Evolutionary conservation across 2,113 vertebrate genomes (phyloP), one percentile per base, ranked within the genome.

Genomic region (Psilopogon haemacephalus): DNA sequence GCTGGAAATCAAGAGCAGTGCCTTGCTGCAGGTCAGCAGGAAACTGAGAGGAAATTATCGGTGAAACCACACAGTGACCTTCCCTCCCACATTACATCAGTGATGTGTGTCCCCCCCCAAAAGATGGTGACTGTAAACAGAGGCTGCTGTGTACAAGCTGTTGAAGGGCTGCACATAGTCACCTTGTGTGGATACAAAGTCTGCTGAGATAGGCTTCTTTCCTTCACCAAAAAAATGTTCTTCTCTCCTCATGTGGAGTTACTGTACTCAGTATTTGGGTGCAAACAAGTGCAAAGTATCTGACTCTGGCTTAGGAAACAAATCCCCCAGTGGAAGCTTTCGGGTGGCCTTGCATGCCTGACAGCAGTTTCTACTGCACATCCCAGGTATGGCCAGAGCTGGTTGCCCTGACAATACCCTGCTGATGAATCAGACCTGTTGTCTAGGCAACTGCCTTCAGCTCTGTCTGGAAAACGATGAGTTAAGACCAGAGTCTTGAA

Each of bases 381-480:
- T 12, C 69, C 76, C 83, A 88, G 90, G 72, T 85, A 54, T 52
- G 86, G 63, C 67, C 84, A 46, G 88, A 60, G 68, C 42, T 1
- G 18, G 88, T 76, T 91, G 90, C 89, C 85, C 86, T 88, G 71
- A 86, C 70, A 48, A 95, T 96, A 90, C 54, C 5, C 60, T 62
- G 90, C 85, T 62, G 86, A 73, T 94, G 95, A 90, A 58, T 90
- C 92, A 90, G 37, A 48, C 64, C 42, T 58, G 95, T 95, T 95
- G 95, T 88, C 94, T 88, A 79, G 94, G 94, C 92, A 96, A 96
- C 95, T 59, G 65, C 62, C 46, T 93, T 42, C 56, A 24, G 78
- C 73, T 82, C 50, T 28, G 30, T 8, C 46, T 78, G 88, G 89
- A 82, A 92, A 88, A 54, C 1, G 15, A 62, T 4, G 60, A 90